Percentiles rank a stretch among this genome's conserved stretches.
Evolutionary conservation across 64 coral and sea anemone species (phyloP).

Genomic region (Acropora yongei): DNA sequence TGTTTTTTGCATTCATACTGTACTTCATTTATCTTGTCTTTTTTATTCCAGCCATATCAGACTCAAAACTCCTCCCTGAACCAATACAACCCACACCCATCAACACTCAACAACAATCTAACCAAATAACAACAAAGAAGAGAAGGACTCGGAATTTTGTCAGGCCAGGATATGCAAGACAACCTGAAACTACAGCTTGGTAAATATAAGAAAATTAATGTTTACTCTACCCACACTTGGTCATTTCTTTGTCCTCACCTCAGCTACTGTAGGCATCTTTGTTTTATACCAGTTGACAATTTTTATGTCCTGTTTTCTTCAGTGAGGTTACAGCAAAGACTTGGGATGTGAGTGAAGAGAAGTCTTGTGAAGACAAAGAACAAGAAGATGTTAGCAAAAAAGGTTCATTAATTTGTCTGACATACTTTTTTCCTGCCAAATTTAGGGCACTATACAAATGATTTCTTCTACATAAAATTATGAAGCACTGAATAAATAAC

Average conservation of each 20-base stretch:
- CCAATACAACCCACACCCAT: slow-evolving; percentile 24
- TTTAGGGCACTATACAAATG: too few species aligned
- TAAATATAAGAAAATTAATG: not conserved
- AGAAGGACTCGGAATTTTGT: slow-evolving; percentile 18
- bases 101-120: not conserved
- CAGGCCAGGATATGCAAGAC: slow-evolving; percentile 45
- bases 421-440: not conserved
- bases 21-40: not conserved
- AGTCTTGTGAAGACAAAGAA: not conserved
- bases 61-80: slow-evolving; percentile 11
- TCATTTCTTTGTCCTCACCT: not conserved
- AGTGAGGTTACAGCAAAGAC: not conserved
- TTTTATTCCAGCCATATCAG: not conserved
- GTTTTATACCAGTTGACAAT: not conserved
- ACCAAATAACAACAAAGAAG: slow-evolving; percentile 20
- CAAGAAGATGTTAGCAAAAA: not conserved
- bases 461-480: too few species aligned
- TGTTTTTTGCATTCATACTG: not conserved
- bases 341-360: not conserved
- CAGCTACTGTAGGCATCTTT: not conserved
- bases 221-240: not conserved
- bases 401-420: not conserved
- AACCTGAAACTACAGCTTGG: not conserved
- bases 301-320: not conserved
- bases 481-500: too few species aligned